Conservation (phyloP, 2,888 invertebrate species). For the Drosophila bunnanda region DNA sequence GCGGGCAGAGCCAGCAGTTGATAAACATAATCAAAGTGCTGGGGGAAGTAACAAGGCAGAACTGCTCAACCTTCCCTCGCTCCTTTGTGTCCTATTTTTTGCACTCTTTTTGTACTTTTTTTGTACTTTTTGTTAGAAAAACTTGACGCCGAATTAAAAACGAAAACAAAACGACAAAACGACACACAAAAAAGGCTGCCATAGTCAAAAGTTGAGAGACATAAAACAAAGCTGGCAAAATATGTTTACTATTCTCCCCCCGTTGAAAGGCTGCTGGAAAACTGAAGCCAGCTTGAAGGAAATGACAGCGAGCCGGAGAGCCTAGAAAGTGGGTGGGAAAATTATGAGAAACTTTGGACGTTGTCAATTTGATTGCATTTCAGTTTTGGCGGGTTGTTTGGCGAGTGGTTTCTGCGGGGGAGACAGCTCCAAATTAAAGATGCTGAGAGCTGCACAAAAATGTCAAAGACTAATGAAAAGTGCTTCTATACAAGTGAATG, state of each 20-base stretch:
- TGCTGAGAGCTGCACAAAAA: conserved; percentile 9
- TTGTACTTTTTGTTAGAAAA: conserved; percentile 28
- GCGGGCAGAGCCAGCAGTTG: conserved; percentile 32
- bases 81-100: neutral
- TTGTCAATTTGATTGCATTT: conserved; percentile 75
- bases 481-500: neutral
- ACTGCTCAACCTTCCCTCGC: conserved; percentile 36
- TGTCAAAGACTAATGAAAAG: conserved; percentile 25
- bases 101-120: neutral
- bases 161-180: conserved; percentile 29
- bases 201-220: conserved; percentile 66
- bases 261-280: conserved; percentile 1
- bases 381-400: conserved; percentile 33
- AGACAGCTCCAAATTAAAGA: conserved; percentile 22
- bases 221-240: conserved; percentile 67
- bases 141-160: conserved; percentile 70
- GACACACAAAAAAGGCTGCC: conserved; percentile 27
- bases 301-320: neutral
- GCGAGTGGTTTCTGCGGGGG: conserved; percentile 22
- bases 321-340: conserved; percentile 5
- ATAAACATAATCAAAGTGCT: conserved; percentile 74
- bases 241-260: conserved; percentile 70
- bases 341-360: conserved; percentile 53
- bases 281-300: neutral
- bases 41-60: conserved; percentile 65